Conservation (phyloP, 2,797 vertebrate species). For the Pseudochaenichthys georgianus region DNA sequence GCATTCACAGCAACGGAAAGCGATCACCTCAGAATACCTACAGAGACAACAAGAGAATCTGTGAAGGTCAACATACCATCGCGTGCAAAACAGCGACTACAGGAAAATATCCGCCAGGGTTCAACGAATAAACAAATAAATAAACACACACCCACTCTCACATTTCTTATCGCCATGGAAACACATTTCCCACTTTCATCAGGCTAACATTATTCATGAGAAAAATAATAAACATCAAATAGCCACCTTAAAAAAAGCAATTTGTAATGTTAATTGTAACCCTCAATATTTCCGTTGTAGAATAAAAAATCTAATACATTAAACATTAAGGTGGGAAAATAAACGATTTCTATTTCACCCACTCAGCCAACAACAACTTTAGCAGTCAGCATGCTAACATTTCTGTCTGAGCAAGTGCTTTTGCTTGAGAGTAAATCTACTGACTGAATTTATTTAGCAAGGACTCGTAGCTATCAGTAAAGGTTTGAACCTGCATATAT, state of each 20-base stretch:
- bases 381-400: not conserved
- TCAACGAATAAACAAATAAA: constrained; percentile 2
- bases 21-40: constrained; percentile 42
- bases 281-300: not conserved
- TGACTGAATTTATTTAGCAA: not conserved
- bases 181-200: not conserved
- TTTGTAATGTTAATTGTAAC: too few species aligned
- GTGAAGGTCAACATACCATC: constrained; percentile 36
- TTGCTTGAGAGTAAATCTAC: too few species aligned
- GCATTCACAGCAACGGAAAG: constrained; percentile 2
- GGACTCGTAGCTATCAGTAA: not conserved
- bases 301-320: not conserved
- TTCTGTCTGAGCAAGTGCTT: not conserved
- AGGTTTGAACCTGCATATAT: not conserved
- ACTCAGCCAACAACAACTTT: not conserved
- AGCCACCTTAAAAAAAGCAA: not conserved
- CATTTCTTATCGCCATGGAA: constrained; percentile 5
- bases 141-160: constrained; percentile 28
- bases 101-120: constrained; percentile 43
- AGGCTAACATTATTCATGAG: constrained; percentile 8
- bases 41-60: constrained; percentile 19
- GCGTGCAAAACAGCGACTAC: not conserved
- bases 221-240: constrained; percentile 5
- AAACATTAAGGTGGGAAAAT: not conserved
- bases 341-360: not conserved